A percentile compares a stretch with the other conserved stretches of the same genome.
These are phyloP conservation scores for Manduca sexta DNA, from an alignment of 1,140 invertebrate species.

Conservation along the genomic window DNA sequence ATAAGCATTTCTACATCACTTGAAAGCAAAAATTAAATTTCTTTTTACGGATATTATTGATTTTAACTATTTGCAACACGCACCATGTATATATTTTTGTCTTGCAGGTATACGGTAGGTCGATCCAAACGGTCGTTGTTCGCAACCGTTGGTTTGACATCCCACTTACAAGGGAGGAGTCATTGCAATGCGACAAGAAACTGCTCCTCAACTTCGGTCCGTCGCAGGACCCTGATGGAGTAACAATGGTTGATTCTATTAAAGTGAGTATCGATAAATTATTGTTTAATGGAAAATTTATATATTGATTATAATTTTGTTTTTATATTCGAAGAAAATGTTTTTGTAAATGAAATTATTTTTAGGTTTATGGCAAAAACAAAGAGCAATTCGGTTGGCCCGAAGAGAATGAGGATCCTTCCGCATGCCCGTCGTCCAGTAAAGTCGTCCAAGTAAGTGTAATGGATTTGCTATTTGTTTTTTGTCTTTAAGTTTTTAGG, in stretches of 20 bases:
- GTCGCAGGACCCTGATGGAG: slow-evolving; percentile 89
- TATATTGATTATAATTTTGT: slow-evolving; percentile 1
- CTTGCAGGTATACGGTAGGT: slow-evolving; percentile 85
- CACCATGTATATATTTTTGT: slow-evolving; percentile 7
- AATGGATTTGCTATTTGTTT: neutral
- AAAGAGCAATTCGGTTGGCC: slow-evolving; percentile 98
- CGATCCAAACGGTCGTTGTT: slow-evolving; percentile 82
- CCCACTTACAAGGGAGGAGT: slow-evolving; percentile 95
- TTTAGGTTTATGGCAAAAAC: slow-evolving; percentile 88
- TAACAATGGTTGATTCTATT: slow-evolving; percentile 95
- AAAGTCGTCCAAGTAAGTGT: slow-evolving; percentile 54
- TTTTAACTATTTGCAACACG: neutral
- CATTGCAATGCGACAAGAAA: slow-evolving; percentile 94
- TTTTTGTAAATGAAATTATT: too few relatives aligned
- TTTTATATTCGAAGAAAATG: too few relatives aligned
- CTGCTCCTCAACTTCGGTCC: slow-evolving; percentile 91
- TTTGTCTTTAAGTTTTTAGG: neutral
- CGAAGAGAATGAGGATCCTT: slow-evolving; percentile 92
- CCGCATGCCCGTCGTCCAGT: slow-evolving; percentile 74
- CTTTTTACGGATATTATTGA: too few relatives aligned
- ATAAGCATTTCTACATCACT: neutral
- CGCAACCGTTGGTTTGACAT: slow-evolving; percentile 96
- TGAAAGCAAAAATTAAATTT: neutral
- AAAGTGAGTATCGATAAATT: slow-evolving; percentile 77
- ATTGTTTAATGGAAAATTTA: too few relatives aligned